Base-by-base conservation (phyloP, 1,140 invertebrate genomes). In the Lepidurus arcticus region DNA sequence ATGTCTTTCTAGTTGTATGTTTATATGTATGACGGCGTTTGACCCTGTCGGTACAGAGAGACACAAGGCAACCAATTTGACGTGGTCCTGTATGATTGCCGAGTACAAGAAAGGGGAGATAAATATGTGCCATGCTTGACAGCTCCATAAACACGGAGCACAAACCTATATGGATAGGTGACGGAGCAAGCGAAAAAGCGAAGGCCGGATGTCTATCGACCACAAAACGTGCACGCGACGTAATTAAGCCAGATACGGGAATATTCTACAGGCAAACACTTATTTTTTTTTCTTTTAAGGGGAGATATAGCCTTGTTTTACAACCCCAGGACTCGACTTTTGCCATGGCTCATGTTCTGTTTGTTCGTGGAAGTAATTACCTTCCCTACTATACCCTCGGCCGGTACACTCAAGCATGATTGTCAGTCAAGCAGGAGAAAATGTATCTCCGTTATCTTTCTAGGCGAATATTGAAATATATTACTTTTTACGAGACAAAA, bases 191-290 rank as follows among this genome's bases (percentile, higher is more conserved):
- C 8, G 21, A 65, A 65, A 21, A 65, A 65, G 53, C 53, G 16
- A 34, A 65, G 53, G 21, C 53, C 53, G 53, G 53, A 65, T 11
- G 21, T 65, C 9, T 65, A 65, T 65, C 53, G 53, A 65, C 53
- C 53, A 65, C 53, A 65, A 65, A 65, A 65, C n/a, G 53, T 65
- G 13, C 53, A 65, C 13, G n/a, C 53, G 53, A 65, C 53, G 53
- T 65, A 11, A 65, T 65, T 65, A 65, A 65, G 53, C 53, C 53
- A 65, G 53, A 65, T 65, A 65, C 16, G 13, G 53, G 21, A 16
- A 65, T 65, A 34, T 34, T 34, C 9, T 21, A 65, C 16, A 21
- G 53, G 45, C 10, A 7, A 21, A 65, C 53, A 21, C 53, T 13
- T 34, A n/a, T 34, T 34, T 34, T 34, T 34, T 34, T 65, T n/a